Conservation (phyloP, 2,888 invertebrate genomes). For the Invenusta paracnida region DNA sequence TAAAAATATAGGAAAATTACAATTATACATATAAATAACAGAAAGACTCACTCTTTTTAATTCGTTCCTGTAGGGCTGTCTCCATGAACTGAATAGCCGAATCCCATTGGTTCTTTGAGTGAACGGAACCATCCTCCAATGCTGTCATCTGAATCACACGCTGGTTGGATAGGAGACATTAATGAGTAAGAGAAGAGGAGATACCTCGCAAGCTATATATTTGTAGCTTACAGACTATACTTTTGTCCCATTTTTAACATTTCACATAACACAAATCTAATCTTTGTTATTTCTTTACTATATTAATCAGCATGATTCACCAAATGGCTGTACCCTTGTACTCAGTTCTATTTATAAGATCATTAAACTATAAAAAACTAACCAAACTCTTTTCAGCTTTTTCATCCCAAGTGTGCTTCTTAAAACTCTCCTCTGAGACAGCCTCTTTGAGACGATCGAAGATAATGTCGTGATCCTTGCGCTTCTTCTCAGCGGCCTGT, state of each 20-base stretch:
- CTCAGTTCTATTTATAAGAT: too few relatives aligned
- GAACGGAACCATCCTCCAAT: constrained; percentile 79
- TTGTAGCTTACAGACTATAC: too few relatives aligned
- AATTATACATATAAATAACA: too few relatives aligned
- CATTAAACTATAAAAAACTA: too few relatives aligned
- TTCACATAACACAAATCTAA: too few relatives aligned
- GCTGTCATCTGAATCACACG: constrained; percentile 91
- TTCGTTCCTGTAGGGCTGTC: constrained; percentile 72
- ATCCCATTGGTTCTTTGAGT: constrained; percentile 86
- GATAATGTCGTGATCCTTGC: constrained; percentile 33
- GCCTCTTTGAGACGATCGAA: constrained; percentile 35
- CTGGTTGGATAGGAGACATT: constrained; percentile 67
- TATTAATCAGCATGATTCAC: too few relatives aligned
- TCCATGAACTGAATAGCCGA: constrained; percentile 83
- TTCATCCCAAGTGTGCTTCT: constrained; percentile 84
- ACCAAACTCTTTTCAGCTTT: constrained; percentile 69
- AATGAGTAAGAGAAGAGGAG: background rate
- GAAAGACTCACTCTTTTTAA: constrained; percentile 62
- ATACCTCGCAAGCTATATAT: too few relatives aligned
- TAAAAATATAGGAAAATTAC: too few relatives aligned
- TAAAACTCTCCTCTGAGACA: constrained; percentile 46
- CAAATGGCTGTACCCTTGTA: too few relatives aligned
- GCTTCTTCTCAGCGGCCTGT: constrained; percentile 57
- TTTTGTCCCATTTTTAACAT: too few relatives aligned
- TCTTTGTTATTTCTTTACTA: too few relatives aligned